Evolutionary conservation across 2,113 vertebrate genomes (phyloP).

Genomic region (Centropus unirufus): DNA sequence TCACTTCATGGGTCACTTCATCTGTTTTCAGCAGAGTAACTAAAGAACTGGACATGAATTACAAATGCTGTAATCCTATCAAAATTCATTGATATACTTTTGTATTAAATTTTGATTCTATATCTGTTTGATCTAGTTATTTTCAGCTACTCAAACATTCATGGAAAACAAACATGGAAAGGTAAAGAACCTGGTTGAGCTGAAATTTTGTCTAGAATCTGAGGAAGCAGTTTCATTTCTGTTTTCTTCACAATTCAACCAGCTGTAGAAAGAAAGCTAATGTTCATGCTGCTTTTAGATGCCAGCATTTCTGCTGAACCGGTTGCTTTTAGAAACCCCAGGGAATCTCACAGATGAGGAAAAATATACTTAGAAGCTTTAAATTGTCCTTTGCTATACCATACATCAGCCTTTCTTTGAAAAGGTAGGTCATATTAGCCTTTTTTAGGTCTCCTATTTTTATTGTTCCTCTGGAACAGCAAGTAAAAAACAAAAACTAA

Average conservation of each 20-base stretch:
- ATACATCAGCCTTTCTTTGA: not conserved
- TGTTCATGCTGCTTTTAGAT: not conserved
- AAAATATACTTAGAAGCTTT: not conserved
- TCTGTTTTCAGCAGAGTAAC: not conserved
- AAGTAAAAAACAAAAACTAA: not conserved
- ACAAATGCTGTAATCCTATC: not conserved
- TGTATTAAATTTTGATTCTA: not conserved
- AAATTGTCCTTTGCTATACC: not conserved
- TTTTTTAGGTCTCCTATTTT: not conserved
- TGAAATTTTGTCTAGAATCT: not conserved
- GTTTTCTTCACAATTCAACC: not conserved
- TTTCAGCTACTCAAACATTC: slow-evolving; percentile 21
- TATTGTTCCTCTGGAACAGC: not conserved
- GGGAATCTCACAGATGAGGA: not conserved
- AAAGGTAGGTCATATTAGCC: not conserved
- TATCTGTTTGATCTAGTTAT: not conserved
- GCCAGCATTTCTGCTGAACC: not conserved
- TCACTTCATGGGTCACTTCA: not conserved
- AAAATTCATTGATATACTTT: not conserved
- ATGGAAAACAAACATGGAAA: slow-evolving; percentile 28
- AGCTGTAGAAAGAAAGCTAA: not conserved
- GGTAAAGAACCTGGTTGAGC: not conserved
- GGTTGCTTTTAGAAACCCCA: slow-evolving; percentile 16
- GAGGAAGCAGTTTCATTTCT: not conserved
- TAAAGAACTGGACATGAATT: not conserved